Percentiles rank a stretch among this genome's conserved stretches.
Evolutionary conservation across 92 coral and sea anemone genomes (phyloP).

Genomic region (Zoanthus solanderi): DNA sequence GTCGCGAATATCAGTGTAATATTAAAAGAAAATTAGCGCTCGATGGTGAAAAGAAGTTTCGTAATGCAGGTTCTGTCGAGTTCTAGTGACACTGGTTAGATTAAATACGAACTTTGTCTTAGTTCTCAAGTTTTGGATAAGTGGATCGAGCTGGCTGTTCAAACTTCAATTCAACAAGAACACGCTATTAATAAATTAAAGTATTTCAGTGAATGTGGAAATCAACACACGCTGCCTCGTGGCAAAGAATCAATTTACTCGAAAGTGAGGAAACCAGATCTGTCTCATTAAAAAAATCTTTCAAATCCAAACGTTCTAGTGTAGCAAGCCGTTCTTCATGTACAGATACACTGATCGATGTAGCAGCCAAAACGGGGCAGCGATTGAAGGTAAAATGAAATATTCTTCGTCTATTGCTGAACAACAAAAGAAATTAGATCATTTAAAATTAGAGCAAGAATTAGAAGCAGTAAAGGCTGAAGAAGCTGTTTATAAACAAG

Average conservation of each 20-base stretch:
- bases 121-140: slow-evolving; percentile 36
- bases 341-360: slow-evolving; percentile 36
- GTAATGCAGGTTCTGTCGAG: not conserved
- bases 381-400: slow-evolving; percentile 38
- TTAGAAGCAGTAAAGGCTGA: slow-evolving; percentile 44
- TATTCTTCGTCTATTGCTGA: slow-evolving; percentile 40
- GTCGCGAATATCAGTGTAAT: not conserved
- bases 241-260: slow-evolving; percentile 18
- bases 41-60: slow-evolving; percentile 15
- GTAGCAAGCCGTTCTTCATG: slow-evolving; percentile 26
- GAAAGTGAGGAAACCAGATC: slow-evolving; percentile 31
- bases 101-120: slow-evolving; percentile 7
- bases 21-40: slow-evolving; percentile 17
- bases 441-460: slow-evolving; percentile 46
- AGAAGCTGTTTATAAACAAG: slow-evolving; percentile 41
- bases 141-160: not conserved
- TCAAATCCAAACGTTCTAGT: slow-evolving; percentile 4
- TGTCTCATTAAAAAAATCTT: slow-evolving; percentile 14
- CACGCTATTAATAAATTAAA: not conserved
- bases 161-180: not conserved
- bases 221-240: slow-evolving; percentile 16
- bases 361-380: slow-evolving; percentile 39
- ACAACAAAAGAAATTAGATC: slow-evolving; percentile 45
- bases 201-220: slow-evolving; percentile 40
- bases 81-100: not conserved